Base-by-base conservation (phyloP, 2,888 invertebrate genomes). In the Nomada lathburiana region DNA sequence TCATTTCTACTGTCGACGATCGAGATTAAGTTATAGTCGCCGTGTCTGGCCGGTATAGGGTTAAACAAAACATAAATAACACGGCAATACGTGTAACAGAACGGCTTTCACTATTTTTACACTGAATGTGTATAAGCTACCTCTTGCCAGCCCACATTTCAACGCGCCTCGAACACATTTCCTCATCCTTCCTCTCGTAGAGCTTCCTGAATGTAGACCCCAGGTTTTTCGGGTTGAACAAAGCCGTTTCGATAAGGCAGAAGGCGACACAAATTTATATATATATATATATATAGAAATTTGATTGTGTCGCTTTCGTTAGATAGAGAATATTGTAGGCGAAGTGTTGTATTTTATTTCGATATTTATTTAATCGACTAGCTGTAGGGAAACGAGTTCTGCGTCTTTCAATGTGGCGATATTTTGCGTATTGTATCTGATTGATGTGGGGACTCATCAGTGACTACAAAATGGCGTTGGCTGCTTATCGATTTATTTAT, bases 91-190 rank as follows among this genome's bases (percentile, higher is more conserved):
- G 50, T 36, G 53, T 29, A 20, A 64, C 65, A 64, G 68, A 71
- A 67, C 65, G 50, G 64, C 81, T 84, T 84, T 47, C 53, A 72
- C 71, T 80, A 67, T 80, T 80, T 77, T 82, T 82, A 79, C 62
- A 77, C 18, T 20, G 50, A 82, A 85, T 71, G 52, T 44, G 62
- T 81, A 60, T 68, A 75, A 11, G 75, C 63, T 76, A 85, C 42
- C 83, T 77, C 73, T 85, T 85, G 80, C 69, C 83, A 69, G 42
- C 60, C 62, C 72, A 73, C 59, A 69, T 77, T 57, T 64, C 47
- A 47, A 53, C 60, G 75, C 20, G 72, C 60, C 50, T 44, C 44
- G 52, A 79, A 60, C 76, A 29, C 47, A 50, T 82, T 82, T 72
- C 68, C 26, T 62, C 47, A 57, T 69, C 53, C 59, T 53, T 69